These are phyloP conservation scores for Poicephalus gulielmi DNA, from an alignment of 2,113 vertebrate species.

Conservation along the genomic window DNA sequence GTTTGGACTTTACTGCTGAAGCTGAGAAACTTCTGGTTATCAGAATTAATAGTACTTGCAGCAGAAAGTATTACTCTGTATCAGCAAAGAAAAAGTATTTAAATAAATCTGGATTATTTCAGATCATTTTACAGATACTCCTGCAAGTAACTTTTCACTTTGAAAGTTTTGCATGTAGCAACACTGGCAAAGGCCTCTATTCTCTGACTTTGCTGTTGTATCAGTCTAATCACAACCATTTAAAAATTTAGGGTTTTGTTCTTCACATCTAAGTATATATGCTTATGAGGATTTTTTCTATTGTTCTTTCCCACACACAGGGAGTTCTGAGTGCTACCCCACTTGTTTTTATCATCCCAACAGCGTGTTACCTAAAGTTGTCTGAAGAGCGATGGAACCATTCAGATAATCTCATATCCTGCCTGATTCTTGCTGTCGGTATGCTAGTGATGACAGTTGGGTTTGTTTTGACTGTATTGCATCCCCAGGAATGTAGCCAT, in stretches of 20 bases:
- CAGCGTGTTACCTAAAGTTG: slow-evolving; percentile 90
- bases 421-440: slow-evolving; percentile 80
- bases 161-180: neutral
- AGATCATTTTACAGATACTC: neutral
- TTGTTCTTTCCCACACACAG: slow-evolving; percentile 72
- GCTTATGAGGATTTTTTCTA: neutral
- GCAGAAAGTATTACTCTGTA: neutral
- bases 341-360: slow-evolving; percentile 93
- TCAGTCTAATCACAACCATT: neutral
- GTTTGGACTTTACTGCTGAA: neutral
- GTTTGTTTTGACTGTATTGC: slow-evolving; percentile 80
- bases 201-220: neutral
- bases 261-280: neutral
- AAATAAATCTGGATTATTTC: neutral
- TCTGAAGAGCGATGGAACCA: slow-evolving; percentile 84
- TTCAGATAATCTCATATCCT: slow-evolving; percentile 80
- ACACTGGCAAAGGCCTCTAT: neutral
- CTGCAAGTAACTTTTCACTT: neutral
- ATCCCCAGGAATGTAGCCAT: slow-evolving; percentile 87
- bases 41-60: neutral
- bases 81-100: neutral
- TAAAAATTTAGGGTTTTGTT: neutral
- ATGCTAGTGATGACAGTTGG: slow-evolving; percentile 86
- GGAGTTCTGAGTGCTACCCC: slow-evolving; percentile 89
- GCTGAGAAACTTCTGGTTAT: neutral